Evolutionary conservation across 2,888 invertebrate species (phyloP).

Genomic region (Venusia cambrica): DNA sequence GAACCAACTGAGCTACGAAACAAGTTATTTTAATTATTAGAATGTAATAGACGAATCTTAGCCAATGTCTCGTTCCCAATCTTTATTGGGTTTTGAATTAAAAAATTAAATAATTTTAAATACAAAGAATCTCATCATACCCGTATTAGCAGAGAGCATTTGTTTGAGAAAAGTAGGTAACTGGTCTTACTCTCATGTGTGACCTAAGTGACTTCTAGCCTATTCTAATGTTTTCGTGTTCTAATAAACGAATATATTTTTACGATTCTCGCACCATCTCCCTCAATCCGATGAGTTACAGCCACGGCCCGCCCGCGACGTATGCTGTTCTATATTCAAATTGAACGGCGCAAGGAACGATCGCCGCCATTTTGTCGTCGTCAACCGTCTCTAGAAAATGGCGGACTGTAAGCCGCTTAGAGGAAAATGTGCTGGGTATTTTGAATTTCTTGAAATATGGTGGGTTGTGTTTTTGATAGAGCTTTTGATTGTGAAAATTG

Average conservation of each 20-base stretch:
- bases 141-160: too few relatives aligned
- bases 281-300: conserved; percentile 78
- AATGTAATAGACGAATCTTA: too few relatives aligned
- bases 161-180: too few relatives aligned
- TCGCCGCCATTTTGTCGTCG: conserved; percentile 74
- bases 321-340: conserved; percentile 80
- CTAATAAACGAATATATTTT: conserved; percentile 57
- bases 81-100: too few relatives aligned
- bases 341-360: conserved; percentile 65
- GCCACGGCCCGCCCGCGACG: conserved; percentile 72
- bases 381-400: conserved; percentile 41
- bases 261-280: conserved; percentile 74
- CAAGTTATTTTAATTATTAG: too few relatives aligned
- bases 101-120: too few relatives aligned
- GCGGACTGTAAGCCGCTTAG: conserved; percentile 48
- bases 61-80: too few relatives aligned
- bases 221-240: conserved; percentile 41
- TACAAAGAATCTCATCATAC: too few relatives aligned
- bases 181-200: too few relatives aligned
- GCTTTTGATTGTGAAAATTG: conserved; percentile 22
- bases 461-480: conserved; percentile 30
- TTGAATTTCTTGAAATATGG: conserved; percentile 44
- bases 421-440: conserved; percentile 51
- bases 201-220: too few relatives aligned
- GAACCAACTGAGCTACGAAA: too few relatives aligned